Conservation (phyloP, 2,888 invertebrate genomes). For the Acrobasis suavella region DNA sequence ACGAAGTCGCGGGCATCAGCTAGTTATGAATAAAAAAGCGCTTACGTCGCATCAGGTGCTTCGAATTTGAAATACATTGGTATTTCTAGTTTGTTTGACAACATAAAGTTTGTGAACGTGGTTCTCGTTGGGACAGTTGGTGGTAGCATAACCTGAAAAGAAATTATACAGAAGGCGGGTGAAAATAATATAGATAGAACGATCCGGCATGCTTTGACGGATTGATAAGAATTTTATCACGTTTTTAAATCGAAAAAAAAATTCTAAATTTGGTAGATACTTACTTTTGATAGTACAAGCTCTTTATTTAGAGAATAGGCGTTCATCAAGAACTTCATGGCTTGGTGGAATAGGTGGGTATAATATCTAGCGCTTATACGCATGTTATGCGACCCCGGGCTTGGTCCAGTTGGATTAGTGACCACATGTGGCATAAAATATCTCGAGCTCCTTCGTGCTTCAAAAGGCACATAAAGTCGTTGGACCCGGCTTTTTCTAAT, state of each 20-base stretch:
- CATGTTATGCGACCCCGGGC: background rate
- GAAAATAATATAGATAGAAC: background rate
- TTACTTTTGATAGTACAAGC: too few species aligned
- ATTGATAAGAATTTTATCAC: too few species aligned
- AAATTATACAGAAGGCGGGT: background rate
- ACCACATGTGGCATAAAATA: background rate
- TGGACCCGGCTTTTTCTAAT: too few species aligned
- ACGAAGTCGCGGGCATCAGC: too few species aligned
- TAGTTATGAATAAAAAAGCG: slow-evolving; percentile 19
- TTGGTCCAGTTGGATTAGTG: background rate
- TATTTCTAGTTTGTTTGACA: slow-evolving; percentile 66
- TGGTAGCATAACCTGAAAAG: slow-evolving; percentile 61
- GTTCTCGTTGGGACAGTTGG: slow-evolving; percentile 73
- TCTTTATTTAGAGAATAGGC: too few species aligned
- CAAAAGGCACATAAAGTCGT: background rate
- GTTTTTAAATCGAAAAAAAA: too few species aligned
- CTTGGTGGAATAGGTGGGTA: too few species aligned
- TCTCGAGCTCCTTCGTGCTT: background rate
- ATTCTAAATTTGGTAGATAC: too few species aligned
- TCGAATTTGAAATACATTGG: slow-evolving; percentile 71
- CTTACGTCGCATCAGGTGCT: slow-evolving; percentile 66
- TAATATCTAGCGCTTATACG: too few species aligned
- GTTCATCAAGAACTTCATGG: too few species aligned
- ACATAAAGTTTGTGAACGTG: slow-evolving; percentile 68
- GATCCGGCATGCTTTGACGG: background rate